These are phyloP conservation scores for Cossypha niveicapilla DNA, from an alignment of 2,797 vertebrate genomes.

Conservation along the genomic window DNA sequence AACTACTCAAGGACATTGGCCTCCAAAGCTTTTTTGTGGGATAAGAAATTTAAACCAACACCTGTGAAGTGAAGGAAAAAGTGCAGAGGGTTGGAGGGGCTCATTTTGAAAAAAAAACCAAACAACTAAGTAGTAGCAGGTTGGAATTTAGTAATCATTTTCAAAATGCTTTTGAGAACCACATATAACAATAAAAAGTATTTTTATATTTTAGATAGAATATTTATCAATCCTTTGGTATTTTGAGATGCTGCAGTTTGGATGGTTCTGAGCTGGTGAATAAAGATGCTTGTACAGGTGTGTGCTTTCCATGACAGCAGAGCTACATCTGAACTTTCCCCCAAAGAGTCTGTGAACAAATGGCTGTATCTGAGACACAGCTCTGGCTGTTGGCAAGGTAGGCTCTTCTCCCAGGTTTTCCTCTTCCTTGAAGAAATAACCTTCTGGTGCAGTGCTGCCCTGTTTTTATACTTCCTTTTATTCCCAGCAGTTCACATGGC, in stretches of 20 bases:
- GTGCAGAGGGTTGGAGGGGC: neutral
- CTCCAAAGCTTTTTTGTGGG: neutral
- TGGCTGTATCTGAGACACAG: neutral
- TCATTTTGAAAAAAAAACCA: neutral
- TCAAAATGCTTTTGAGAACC: neutral
- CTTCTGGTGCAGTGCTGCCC: neutral
- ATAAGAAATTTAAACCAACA: neutral
- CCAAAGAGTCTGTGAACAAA: neutral
- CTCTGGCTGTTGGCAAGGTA: neutral
- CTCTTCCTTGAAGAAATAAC: neutral
- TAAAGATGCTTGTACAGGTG: neutral
- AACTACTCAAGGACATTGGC: neutral
- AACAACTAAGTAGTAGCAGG: fast-evolving
- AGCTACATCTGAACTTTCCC: neutral
- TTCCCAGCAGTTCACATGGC: neutral
- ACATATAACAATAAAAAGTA: neutral
- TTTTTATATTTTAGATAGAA: neutral
- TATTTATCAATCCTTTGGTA: neutral
- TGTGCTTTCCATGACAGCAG: neutral
- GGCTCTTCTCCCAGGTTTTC: neutral
- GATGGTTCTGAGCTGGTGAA: neutral
- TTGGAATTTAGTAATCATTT: neutral
- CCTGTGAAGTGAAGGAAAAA: neutral
- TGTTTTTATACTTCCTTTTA: neutral
- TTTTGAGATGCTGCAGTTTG: neutral